Evolutionary conservation across 1,140 invertebrate genomes (phyloP), one percentile per base, ranked within the genome.

Genomic region (Rhopalosiphum padi): DNA sequence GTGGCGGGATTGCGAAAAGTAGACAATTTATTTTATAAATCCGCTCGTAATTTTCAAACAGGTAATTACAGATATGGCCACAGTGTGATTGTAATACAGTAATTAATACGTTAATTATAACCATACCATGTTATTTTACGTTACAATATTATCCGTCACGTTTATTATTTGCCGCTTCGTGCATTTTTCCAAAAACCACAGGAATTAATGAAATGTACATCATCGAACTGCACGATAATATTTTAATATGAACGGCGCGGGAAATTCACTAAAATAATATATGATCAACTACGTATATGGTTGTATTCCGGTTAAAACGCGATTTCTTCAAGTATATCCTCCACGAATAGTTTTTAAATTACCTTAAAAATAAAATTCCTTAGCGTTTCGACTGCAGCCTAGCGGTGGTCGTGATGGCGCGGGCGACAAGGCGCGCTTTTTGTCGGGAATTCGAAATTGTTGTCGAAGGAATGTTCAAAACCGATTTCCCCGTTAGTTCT

Each of bases 361-460:
- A 68, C 53, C 90, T 91, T n/a, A 46, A 91, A 91, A 91, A 77
- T 89, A 5, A 89, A 89, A 89, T 89, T 89, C n/a, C 48, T 8
- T 37, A 23, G 22, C 15, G n/a, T 41, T 37, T 8, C 48, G 1
- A 89, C 35, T 25, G 43, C 25, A 85, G 5, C 22, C 11, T 86
- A 15, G 25, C 1, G 41, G 25, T 6, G 41, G 25, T 87, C 15
- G 30, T 35, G 46, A 51, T 23, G 43, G 48, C 8, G 48, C 9
- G 30, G 48, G 21, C 3, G 25, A 46, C 21, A 60, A 77, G 23
- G 25, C 15, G 95, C 95, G 94, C 94, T 94, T 94, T 94, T 94
- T 94, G 95, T 95, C 95, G 95, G 94, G 85, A 94, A 94, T 77
- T 94, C 90, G 94, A 92, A 93, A 93, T 83, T 93, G 53, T 93